Evolutionary conservation across 2,113 vertebrate genomes (phyloP).

Genomic region (Pyrgilauda ruficollis): DNA sequence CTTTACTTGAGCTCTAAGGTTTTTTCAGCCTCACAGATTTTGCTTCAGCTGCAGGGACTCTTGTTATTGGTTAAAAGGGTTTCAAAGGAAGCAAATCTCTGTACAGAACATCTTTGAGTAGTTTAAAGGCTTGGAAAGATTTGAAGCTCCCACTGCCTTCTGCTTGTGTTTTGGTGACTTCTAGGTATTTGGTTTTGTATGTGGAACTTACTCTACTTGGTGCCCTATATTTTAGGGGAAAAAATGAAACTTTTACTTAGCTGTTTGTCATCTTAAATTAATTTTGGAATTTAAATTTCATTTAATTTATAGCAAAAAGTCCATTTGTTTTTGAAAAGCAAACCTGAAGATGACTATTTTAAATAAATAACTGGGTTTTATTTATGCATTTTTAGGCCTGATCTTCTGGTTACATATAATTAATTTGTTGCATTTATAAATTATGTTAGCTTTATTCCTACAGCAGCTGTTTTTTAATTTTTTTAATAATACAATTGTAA

Average conservation of each 20-base stretch:
- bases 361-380: background rate
- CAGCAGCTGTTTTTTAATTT: background rate
- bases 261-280: background rate
- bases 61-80: background rate
- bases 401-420: background rate
- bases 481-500: background rate
- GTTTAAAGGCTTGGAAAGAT: background rate
- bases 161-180: background rate
- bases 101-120: background rate
- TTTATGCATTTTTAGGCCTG: background rate
- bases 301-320: background rate
- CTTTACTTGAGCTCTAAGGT: background rate
- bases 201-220: background rate
- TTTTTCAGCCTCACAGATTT: background rate
- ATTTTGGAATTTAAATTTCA: background rate
- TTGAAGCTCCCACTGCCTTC: background rate
- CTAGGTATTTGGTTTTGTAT: background rate
- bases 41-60: background rate
- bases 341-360: background rate
- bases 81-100: background rate
- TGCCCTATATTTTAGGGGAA: background rate
- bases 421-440: background rate
- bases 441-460: background rate
- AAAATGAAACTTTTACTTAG: fast-evolving
- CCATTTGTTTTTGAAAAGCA: background rate